Base-by-base conservation (phyloP, 1,140 invertebrate species). In the Heterodera carotae region DNA sequence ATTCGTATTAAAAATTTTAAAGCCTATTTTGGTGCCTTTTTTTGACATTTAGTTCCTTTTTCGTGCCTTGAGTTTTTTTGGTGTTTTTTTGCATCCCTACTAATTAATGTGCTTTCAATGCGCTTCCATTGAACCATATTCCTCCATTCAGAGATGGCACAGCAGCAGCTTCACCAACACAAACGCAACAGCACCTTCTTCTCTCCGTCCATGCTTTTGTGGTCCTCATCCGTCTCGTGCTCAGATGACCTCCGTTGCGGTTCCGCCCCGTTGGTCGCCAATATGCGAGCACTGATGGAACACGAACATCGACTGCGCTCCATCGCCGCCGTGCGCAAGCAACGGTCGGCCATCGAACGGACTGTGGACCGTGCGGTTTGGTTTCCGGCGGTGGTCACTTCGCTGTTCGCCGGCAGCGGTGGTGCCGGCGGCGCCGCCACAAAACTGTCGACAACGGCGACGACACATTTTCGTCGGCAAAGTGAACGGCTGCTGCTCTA, bases 321-420 rank as follows among this genome's bases (percentile, higher is more conserved):
- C 59, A 74, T 74, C 15, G 56, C 71, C 12, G 71, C 71, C 25
- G 53, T 74, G 36, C 48, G 22, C 15, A 6, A 56, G 33, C 71
- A 74, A 27, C 71, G 39, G 12, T 79, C 53, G 43, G 48, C 36
- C 2, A 78, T 79, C 33, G 73, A 82, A n/a, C 59, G 74, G 62
- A 71, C 29, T n/a, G 75, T 71, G 29, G 70, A 81, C 73, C 73
- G 43, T 53, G 56, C 67, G 27, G 84, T 84, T 22, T 84, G 83
- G 83, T 84, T 85, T 73, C 83, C 84, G 27, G 84, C 84, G 36
- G 76, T 84, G 34, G 59, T 84, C n/a, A 66, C 82, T 29, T 69
- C 84, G 31, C 43, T 85, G 7, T 53, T 83, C 33, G 76, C 81
- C 18, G 81, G 68, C 4, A 27, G 10, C 2, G 62, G 62, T 12